These are phyloP conservation scores for Scaptomyza hsui DNA, from an alignment of 1,140 invertebrate genomes.

Conservation along the genomic window DNA sequence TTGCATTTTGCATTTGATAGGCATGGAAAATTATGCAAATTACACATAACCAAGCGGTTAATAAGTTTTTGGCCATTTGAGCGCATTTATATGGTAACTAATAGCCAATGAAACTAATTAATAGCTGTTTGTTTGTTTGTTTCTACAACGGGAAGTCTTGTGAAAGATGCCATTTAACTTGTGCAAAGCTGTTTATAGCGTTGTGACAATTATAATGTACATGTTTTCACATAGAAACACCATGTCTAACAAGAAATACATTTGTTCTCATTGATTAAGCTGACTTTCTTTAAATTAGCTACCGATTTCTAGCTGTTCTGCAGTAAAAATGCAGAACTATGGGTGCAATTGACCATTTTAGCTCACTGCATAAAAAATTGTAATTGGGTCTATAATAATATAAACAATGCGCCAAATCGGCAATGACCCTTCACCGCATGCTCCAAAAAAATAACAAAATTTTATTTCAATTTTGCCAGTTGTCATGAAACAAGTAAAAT, in stretches of 20 bases:
- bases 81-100: constrained; percentile 60
- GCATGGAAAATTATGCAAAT: constrained; percentile 65
- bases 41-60: constrained; percentile 43
- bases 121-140: not conserved
- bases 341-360: constrained; percentile 18
- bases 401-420: constrained; percentile 45
- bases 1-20: constrained; percentile 68
- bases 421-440: constrained; percentile 54
- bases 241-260: not conserved
- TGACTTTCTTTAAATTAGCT: constrained; percentile 11
- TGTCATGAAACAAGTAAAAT: constrained; percentile 56
- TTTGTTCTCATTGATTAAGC: constrained; percentile 20
- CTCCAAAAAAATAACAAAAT: constrained; percentile 34
- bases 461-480: constrained; percentile 42
- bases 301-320: not conserved
- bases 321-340: constrained; percentile 2
- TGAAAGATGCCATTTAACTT: constrained; percentile 27
- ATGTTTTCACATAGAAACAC: constrained; percentile 13
- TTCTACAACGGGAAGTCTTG: constrained; percentile 32
- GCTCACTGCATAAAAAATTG: not conserved
- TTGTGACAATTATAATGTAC: not conserved
- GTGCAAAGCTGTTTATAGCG: constrained; percentile 22
- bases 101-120: constrained; percentile 32
- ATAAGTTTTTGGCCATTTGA: constrained; percentile 56
- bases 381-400: not conserved